Conservation (phyloP, 2,113 vertebrate genomes). For the Camarhynchus parvulus region DNA sequence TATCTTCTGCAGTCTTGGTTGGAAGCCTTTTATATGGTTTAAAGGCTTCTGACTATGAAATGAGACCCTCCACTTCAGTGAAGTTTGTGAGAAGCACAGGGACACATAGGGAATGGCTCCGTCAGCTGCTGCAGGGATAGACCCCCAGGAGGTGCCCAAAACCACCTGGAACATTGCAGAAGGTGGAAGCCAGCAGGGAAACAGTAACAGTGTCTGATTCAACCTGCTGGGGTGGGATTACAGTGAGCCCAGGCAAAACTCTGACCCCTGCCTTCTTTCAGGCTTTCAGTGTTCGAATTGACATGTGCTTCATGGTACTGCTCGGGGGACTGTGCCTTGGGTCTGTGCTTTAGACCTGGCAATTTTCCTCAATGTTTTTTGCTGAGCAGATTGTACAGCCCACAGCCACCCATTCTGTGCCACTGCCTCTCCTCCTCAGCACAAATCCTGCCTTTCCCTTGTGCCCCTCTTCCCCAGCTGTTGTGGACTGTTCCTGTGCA, state of each 20-base stretch:
- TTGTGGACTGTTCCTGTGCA: neutral
- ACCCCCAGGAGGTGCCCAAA: neutral
- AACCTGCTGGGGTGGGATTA: neutral
- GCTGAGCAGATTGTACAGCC: rapidly evolving
- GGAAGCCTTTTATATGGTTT: neutral
- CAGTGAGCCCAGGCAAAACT: neutral
- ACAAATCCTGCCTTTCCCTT: neutral
- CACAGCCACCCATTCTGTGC: neutral
- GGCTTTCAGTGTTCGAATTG: neutral
- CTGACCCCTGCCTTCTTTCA: neutral
- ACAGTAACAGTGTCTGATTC: neutral
- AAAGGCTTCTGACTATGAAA: neutral
- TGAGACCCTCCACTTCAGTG: neutral
- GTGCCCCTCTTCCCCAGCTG: rapidly evolving
- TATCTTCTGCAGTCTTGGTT: neutral
- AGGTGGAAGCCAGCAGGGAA: neutral
- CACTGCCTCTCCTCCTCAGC: neutral
- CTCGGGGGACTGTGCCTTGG: rapidly evolving
- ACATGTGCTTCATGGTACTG: neutral
- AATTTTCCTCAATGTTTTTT: neutral
- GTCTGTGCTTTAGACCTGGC: neutral
- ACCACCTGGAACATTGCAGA: rapidly evolving
- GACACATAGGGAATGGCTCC: neutral
- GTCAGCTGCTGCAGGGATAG: neutral
- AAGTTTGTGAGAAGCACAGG: neutral